Percentiles rank a stretch among this genome's conserved stretches.
phyloP scores from a whole-genome alignment of 2,888 invertebrate species.

The Chloroclystis v-ata region DNA sequence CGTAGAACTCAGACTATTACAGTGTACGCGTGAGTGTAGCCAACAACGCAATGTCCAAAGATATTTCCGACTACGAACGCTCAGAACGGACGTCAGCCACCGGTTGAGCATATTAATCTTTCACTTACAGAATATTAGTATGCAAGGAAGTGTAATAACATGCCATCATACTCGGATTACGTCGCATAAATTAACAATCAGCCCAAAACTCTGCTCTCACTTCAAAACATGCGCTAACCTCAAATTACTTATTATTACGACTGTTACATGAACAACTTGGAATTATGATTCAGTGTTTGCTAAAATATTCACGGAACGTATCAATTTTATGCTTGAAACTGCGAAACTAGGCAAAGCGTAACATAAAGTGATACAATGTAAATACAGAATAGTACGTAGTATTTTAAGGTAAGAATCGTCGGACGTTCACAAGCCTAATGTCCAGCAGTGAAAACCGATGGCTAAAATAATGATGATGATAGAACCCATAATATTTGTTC shows the following conservation, averaged over 20 bases:
- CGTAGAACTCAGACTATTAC: too few relatives aligned
- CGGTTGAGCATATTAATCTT: conserved; percentile 11
- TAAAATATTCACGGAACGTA: background rate
- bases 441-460: too few relatives aligned
- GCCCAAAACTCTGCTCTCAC: conserved; percentile 14
- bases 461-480: too few relatives aligned
- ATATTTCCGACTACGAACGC: conserved; percentile 2
- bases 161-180: conserved; percentile 7
- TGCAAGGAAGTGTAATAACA: conserved; percentile 15
- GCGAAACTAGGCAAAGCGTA: background rate
- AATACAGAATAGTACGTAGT: too few relatives aligned
- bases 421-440: too few relatives aligned
- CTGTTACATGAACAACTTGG: conserved; percentile 4
- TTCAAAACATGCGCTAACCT: conserved; percentile 3
- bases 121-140: conserved; percentile 6
- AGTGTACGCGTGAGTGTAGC: too few relatives aligned
- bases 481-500: too few relatives aligned
- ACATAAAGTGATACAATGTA: too few relatives aligned
- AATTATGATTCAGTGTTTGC: background rate
- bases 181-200: conserved; percentile 20
- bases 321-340: background rate
- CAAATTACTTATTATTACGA: conserved; percentile 7
- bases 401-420: too few relatives aligned
- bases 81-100: conserved; percentile 7
- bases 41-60: background rate